Percentiles rank a stretch among this genome's conserved stretches.
Conservation (phyloP, 2,113 vertebrate species). For the Muscicapa adusta region DNA sequence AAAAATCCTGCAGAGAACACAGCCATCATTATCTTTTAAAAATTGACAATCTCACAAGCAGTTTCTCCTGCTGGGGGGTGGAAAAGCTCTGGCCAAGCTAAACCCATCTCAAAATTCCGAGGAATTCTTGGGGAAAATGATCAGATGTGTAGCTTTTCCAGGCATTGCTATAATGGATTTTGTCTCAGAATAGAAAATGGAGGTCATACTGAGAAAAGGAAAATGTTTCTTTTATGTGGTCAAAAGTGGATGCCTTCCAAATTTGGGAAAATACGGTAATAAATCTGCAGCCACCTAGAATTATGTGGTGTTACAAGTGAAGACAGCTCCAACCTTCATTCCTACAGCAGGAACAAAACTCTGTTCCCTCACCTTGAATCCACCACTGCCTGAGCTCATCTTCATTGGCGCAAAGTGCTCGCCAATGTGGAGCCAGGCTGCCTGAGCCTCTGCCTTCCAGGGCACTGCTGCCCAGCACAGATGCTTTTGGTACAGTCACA, state of each 20-base stretch:
- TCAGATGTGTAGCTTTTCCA: neutral
- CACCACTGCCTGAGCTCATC: neutral
- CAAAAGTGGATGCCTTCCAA: constrained; percentile 39
- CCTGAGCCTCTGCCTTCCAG: neutral
- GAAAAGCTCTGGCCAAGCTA: neutral
- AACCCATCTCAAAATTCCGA: neutral
- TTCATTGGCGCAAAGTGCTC: neutral
- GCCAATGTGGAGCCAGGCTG: fast-evolving
- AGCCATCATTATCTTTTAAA: neutral
- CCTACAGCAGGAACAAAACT: neutral
- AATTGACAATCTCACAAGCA: neutral
- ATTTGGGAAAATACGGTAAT: constrained; percentile 24
- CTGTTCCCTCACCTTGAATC: neutral
- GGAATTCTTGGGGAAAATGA: neutral
- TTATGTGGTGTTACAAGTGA: constrained; percentile 53
- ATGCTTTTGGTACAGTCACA: neutral
- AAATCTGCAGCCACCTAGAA: constrained; percentile 51
- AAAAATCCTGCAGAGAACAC: neutral
- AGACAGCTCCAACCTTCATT: constrained; percentile 39
- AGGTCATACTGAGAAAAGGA: constrained; percentile 31
- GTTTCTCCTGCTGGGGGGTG: neutral
- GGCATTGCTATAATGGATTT: constrained; percentile 20
- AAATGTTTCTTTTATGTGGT: constrained; percentile 41
- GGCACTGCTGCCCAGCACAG: neutral
- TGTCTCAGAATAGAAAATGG: constrained; percentile 38